phyloP scores from a whole-genome alignment of 2,113 vertebrate species.

The Balaenoptera acutorostrata region DNA sequence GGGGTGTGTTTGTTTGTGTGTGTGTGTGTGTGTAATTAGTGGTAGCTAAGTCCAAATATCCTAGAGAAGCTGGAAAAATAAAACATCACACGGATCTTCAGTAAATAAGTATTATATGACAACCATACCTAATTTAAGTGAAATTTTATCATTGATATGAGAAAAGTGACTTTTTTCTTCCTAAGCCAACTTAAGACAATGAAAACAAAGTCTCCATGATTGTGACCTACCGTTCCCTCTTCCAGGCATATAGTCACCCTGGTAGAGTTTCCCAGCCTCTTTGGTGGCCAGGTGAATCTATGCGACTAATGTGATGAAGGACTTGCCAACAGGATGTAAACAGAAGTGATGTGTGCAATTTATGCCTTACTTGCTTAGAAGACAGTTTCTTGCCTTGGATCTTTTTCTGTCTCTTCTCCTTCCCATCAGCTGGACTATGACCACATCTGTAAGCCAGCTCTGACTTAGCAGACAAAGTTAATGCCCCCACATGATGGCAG shows the following conservation, averaged over 20 bases:
- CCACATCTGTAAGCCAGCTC: background rate
- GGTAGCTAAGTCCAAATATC: background rate
- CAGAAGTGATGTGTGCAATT: background rate
- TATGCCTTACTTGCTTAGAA: background rate
- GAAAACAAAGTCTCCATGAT: background rate
- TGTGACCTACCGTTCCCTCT: background rate
- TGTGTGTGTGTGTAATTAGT: background rate
- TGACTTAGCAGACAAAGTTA: background rate
- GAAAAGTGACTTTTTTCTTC: background rate
- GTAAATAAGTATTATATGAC: background rate
- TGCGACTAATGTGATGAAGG: background rate
- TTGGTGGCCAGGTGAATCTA: background rate
- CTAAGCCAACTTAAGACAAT: background rate
- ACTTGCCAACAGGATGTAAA: background rate
- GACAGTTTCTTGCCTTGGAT: background rate
- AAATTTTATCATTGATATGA: background rate
- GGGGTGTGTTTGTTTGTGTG: background rate
- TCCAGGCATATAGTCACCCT: background rate
- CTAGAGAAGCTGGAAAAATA: background rate
- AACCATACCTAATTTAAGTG: background rate
- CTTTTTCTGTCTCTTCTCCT: background rate
- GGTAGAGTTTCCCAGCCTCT: background rate
- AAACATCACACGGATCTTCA: background rate
- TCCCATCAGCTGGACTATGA: background rate
- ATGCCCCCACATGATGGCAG: background rate